Conservation (phyloP, 2,888 invertebrate genomes). For the Sepiola atlantica region DNA sequence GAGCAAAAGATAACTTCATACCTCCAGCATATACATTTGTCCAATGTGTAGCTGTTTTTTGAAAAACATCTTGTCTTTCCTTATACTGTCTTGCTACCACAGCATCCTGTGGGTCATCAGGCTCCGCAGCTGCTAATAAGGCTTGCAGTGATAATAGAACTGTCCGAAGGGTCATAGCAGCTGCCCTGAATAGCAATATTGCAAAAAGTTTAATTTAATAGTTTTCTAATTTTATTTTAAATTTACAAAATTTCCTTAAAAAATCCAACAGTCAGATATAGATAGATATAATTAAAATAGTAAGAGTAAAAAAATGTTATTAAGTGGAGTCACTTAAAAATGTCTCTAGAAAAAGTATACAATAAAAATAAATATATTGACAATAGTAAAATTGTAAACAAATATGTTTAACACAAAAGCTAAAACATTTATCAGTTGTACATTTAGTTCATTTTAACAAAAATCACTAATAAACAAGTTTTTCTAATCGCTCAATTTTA, state of each 20-base stretch:
- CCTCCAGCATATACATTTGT: slow-evolving; percentile 90
- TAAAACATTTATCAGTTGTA: too few species aligned
- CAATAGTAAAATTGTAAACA: too few species aligned
- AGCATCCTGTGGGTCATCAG: slow-evolving; percentile 77
- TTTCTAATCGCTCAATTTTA: not conserved
- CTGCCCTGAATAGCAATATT: slow-evolving; percentile 82
- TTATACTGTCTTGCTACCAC: slow-evolving; percentile 97
- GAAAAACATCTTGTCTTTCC: slow-evolving; percentile 89
- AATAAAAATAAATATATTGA: too few species aligned
- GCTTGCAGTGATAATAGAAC: slow-evolving; percentile 97
- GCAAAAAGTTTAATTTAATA: not conserved
- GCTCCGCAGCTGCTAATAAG: slow-evolving; percentile 80
- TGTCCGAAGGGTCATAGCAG: slow-evolving; percentile 97
- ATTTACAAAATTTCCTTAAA: too few species aligned
- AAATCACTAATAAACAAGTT: not conserved
- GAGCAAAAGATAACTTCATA: slow-evolving; percentile 52
- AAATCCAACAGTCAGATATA: too few species aligned
- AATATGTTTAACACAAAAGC: too few species aligned
- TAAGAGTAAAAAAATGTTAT: too few species aligned
- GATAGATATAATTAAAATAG: too few species aligned
- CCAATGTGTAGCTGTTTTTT: slow-evolving; percentile 95
- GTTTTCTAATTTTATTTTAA: too few species aligned
- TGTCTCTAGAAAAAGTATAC: too few species aligned
- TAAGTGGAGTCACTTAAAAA: too few species aligned
- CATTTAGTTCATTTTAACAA: not conserved